A percentile compares a stretch with the other conserved stretches of the same genome.
These are phyloP conservation scores for Heliothis peltigera DNA, from an alignment of 2,888 invertebrate genomes.

Conservation along the genomic window DNA sequence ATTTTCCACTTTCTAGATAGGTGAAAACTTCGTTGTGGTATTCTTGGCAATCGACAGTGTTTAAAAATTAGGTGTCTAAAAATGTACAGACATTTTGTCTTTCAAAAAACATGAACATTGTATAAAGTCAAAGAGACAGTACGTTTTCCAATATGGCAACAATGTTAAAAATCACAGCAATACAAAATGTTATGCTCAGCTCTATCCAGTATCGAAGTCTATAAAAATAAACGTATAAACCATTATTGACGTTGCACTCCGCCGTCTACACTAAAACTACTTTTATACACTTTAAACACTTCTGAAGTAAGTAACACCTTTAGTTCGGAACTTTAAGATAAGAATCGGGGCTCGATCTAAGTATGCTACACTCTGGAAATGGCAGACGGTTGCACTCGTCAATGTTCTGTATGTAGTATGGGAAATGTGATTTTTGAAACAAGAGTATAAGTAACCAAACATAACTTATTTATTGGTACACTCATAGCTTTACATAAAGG, in stretches of 20 bases:
- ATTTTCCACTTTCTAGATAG: conserved; percentile 35
- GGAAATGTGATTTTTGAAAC: too few relatives aligned
- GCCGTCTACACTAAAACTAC: conserved; percentile 27
- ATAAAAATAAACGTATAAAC: conserved; percentile 34
- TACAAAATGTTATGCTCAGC: conserved; percentile 9
- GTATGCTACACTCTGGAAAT: conserved; percentile 28
- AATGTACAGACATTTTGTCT: conserved; percentile 9
- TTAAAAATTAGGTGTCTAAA: conserved; percentile 17
- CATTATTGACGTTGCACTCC: conserved; percentile 37
- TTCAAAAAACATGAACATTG: too few relatives aligned
- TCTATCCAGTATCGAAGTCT: background rate
- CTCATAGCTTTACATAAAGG: too few relatives aligned
- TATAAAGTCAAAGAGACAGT: background rate
- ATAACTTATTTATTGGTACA: too few relatives aligned
- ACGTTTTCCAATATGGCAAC: background rate
- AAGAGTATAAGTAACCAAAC: too few relatives aligned
- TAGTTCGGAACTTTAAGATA: conserved; percentile 48
- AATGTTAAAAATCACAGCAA: conserved; percentile 10
- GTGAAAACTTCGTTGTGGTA: conserved; percentile 25
- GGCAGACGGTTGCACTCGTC: conserved; percentile 20
- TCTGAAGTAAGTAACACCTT: conserved; percentile 41
- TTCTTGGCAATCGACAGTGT: conserved; percentile 21
- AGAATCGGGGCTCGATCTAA: conserved; percentile 43
- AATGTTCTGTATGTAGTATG: background rate
- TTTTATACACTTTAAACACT: conserved; percentile 41